Conservation (phyloP, 2,888 invertebrate species). For the Endotricha flammealis region DNA sequence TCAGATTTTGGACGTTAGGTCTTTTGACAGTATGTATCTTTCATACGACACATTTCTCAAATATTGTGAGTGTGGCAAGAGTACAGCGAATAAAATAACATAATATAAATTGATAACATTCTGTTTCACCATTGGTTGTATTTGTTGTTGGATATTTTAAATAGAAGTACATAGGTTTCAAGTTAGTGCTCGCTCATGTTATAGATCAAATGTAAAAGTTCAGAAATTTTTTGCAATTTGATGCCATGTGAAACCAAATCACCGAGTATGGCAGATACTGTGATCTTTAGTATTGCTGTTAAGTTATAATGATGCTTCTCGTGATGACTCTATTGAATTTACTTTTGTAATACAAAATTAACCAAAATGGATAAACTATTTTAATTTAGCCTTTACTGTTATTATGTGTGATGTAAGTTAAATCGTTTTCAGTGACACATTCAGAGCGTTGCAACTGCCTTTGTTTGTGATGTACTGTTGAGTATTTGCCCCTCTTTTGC, state of each 20-base stretch:
- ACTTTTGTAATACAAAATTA: no score
- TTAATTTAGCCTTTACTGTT: no score
- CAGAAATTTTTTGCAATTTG: constrained; percentile 32
- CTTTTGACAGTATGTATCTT: constrained; percentile 60
- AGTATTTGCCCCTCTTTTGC: constrained; percentile 13
- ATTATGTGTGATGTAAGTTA: no score
- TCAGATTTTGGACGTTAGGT: constrained; percentile 61
- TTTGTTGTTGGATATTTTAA: constrained; percentile 49
- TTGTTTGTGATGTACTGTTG: constrained; percentile 4
- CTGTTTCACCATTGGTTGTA: constrained; percentile 44
- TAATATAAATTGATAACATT: constrained; percentile 23
- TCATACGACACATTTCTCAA: constrained; percentile 43
- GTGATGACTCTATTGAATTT: constrained; percentile 6
- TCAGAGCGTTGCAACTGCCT: not conserved
- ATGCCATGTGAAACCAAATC: constrained; percentile 38
- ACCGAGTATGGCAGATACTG: constrained; percentile 45
- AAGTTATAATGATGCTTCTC: constrained; percentile 24
- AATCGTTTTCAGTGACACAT: not conserved
- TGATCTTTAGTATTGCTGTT: constrained; percentile 54
- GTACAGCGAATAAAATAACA: constrained; percentile 46
- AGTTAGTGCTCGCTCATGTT: constrained; percentile 39
- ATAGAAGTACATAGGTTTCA: constrained; percentile 25
- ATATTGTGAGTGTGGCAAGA: constrained; percentile 32
- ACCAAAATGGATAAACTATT: no score
- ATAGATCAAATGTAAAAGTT: constrained; percentile 35